These are phyloP conservation scores for Chironomus striatipennis DNA, from an alignment of 1,140 invertebrate genomes.

Conservation along the genomic window DNA sequence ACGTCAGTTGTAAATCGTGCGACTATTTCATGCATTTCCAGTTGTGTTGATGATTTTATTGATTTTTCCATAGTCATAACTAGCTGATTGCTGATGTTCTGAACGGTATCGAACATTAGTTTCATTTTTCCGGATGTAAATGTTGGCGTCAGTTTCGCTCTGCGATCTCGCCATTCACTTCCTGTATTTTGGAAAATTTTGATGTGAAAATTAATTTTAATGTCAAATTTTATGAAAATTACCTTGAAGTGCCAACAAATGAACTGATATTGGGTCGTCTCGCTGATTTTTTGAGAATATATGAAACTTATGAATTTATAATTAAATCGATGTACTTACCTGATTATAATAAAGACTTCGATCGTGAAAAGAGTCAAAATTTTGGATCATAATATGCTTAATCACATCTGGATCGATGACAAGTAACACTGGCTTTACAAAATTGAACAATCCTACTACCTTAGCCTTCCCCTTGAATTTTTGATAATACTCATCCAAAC, in stretches of 20 bases:
- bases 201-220: background rate
- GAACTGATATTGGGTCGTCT: conserved; percentile 40
- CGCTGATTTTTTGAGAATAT: background rate
- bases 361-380: conserved; percentile 42
- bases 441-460: conserved; percentile 29
- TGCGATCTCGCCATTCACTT: conserved; percentile 38
- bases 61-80: background rate
- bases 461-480: conserved; percentile 15
- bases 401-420: conserved; percentile 42
- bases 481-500: background rate
- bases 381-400: conserved; percentile 42
- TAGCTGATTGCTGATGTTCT: background rate
- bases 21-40: conserved; percentile 27
- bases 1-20: conserved; percentile 28
- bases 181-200: conserved; percentile 29
- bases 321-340: no score
- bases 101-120: conserved; percentile 21
- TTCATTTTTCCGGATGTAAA: conserved; percentile 8
- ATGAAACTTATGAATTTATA: no score
- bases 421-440: conserved; percentile 39
- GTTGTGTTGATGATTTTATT: conserved; percentile 15
- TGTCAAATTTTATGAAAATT: background rate
- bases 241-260: conserved; percentile 29
- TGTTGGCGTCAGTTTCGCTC: conserved; percentile 33
- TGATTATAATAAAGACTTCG: conserved; percentile 41